phyloP scores from a whole-genome alignment of 2,113 vertebrate genomes.

The Grammomys surdaster region DNA sequence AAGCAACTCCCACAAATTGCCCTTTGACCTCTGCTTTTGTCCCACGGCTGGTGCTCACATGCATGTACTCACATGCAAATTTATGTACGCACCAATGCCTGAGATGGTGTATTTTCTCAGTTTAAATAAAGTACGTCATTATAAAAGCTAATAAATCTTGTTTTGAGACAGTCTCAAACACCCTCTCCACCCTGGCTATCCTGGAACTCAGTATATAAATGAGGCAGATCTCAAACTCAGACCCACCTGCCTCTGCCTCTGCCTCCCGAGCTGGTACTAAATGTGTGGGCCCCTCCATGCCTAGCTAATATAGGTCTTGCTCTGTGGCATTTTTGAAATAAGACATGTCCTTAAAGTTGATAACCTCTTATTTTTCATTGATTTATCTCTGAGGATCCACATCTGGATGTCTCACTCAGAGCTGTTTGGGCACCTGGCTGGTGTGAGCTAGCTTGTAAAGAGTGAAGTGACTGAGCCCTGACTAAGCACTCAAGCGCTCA shows the following conservation, averaged over 20 bases:
- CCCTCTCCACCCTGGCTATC: background rate
- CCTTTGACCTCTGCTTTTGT: background rate
- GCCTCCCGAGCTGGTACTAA: background rate
- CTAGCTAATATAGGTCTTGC: background rate
- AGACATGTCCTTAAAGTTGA: slow-evolving; percentile 30
- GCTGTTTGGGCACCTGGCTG: background rate
- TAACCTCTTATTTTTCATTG: slow-evolving; percentile 9
- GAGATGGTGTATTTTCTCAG: background rate
- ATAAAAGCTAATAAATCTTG: background rate
- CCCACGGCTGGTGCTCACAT: no score
- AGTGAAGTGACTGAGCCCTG: background rate
- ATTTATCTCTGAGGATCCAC: background rate
- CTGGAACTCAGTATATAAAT: background rate
- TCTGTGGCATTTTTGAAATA: slow-evolving; percentile 44
- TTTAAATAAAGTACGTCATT: slow-evolving; percentile 29
- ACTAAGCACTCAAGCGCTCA: background rate
- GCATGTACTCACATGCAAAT: background rate
- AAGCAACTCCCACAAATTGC: background rate
- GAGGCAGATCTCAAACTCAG: background rate
- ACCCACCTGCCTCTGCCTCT: background rate
- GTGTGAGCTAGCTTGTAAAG: background rate
- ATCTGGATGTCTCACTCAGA: background rate
- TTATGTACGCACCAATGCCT: background rate
- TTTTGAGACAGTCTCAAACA: background rate
- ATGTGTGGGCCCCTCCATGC: accelerated